Evolutionary conservation across 2,113 vertebrate species (phyloP), one percentile per base, ranked within the genome.

Genomic region (Nothocercus julius): DNA sequence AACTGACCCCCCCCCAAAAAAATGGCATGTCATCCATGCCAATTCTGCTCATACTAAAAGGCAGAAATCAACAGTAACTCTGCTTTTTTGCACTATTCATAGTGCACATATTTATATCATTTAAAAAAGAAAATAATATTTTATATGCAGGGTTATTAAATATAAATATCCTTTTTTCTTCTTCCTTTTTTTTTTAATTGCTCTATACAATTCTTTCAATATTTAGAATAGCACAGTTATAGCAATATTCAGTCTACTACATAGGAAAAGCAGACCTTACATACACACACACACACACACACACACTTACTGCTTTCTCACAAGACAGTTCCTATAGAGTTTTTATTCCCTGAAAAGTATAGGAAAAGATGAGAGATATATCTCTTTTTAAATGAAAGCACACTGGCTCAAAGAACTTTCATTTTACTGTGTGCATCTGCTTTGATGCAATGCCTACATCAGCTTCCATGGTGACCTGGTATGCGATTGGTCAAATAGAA

Each of bases 401-500:
- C 17, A 6, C 2, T 3, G 7, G 8, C 62, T 44, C 44, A 80
- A 36, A 82, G 38, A 85, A 13, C 13, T 21, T 75, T n/a, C 40
- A 32, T 22, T 67, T 69, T 45, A 8, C n/a, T 25, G 18, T 5
- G 5, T 70, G 9, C n/a, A 19, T 10, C 15, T 58, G 8, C 22
- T 56, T 30, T 63, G 79, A 42, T 28, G 27, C 38, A 22, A 45
- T 1, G 11, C 18, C 61, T 32, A 28, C n/a, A 28, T 30, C 28
- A 44, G 58, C 1, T 0, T 64, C 13, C 25, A 47, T 11, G 7
- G 2, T 42, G 93, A 3, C 6, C 4, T 66, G 11, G 38, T 7
- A 44, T 3, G 14, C 12, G 56, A 15, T 4, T 28, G 28, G 25
- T 11, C 24, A 30, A 5, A 28, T 0, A 6, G 6, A 5, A 32